These are phyloP conservation scores for Myodes glareolus DNA, from an alignment of 2,113 vertebrate species.

Conservation along the genomic window DNA sequence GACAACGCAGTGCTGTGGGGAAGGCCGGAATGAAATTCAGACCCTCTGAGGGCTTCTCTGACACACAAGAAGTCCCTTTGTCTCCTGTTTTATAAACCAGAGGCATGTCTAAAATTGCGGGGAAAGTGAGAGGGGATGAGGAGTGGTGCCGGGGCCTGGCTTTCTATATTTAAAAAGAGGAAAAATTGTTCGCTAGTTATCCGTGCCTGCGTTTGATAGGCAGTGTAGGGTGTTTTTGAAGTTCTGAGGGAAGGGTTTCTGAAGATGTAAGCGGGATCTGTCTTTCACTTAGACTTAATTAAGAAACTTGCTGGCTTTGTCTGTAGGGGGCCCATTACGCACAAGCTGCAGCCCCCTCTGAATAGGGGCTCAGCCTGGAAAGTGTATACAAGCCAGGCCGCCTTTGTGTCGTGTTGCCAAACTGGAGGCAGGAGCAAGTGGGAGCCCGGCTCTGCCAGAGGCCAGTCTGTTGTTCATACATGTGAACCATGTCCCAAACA, in stretches of 20 bases:
- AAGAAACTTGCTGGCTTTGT: conserved; percentile 90
- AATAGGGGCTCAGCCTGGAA: conserved; percentile 81
- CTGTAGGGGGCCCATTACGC: conserved; percentile 80
- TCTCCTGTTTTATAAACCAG: conserved; percentile 90
- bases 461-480: conserved; percentile 70
- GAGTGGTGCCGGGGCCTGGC: conserved; percentile 79
- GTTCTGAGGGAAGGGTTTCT: conserved; percentile 76
- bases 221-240: conserved; percentile 77
- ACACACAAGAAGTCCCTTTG: conserved; percentile 93
- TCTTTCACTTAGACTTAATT: conserved; percentile 89
- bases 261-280: conserved; percentile 84
- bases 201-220: conserved; percentile 73
- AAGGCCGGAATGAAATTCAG: conserved; percentile 86
- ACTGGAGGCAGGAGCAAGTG: conserved; percentile 79
- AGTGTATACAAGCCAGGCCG: conserved; percentile 72
- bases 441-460: conserved; percentile 65
- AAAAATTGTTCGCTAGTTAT: conserved; percentile 73
- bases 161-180: conserved; percentile 75
- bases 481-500: conserved; percentile 24
- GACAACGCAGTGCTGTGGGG: conserved; percentile 79
- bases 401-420: conserved; percentile 84
- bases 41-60: conserved; percentile 89
- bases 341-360: conserved; percentile 80
- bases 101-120: conserved; percentile 87
- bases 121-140: conserved; percentile 85